Percentiles rank a stretch among this genome's conserved stretches.
Evolutionary conservation across 2,113 vertebrate genomes (phyloP).

Genomic region (Phyllostomus hastatus): DNA sequence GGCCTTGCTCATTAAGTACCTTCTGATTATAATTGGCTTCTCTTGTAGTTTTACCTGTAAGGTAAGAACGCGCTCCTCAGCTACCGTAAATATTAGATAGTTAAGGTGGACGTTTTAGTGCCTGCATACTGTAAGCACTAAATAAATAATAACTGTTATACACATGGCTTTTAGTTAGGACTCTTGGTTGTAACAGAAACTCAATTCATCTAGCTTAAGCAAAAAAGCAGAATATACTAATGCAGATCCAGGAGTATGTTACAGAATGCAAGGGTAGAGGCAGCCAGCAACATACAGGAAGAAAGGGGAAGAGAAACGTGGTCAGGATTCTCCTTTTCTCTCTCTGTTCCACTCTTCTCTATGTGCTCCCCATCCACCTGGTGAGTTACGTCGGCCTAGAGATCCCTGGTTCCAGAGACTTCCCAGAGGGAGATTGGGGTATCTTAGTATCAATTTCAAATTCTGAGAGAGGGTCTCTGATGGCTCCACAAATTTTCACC

Average conservation of each 20-base stretch:
- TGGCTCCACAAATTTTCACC: background rate
- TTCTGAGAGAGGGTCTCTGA: background rate
- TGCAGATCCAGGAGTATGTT: background rate
- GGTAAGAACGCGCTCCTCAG: conserved; percentile 37
- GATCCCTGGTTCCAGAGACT: background rate
- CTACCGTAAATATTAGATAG: conserved; percentile 50
- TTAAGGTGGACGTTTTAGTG: conserved; percentile 2
- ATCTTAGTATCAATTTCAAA: background rate
- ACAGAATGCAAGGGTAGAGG: background rate
- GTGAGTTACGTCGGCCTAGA: background rate
- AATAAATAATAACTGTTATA: background rate
- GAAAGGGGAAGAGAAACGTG: background rate
- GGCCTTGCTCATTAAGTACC: conserved; percentile 34
- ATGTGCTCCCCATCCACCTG: background rate
- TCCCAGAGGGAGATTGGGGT: background rate
- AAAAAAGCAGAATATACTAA: background rate
- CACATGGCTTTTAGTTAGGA: background rate
- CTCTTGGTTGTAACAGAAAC: background rate
- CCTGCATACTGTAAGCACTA: background rate
- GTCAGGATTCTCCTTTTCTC: background rate
- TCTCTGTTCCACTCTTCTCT: background rate
- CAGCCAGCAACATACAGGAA: background rate
- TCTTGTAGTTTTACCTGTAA: conserved; percentile 47
- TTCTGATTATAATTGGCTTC: conserved; percentile 64
- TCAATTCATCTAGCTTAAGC: background rate